These are phyloP conservation scores for Hydrozoanthus tunicans DNA, from an alignment of 64 coral and sea anemone genomes.

Conservation along the genomic window DNA sequence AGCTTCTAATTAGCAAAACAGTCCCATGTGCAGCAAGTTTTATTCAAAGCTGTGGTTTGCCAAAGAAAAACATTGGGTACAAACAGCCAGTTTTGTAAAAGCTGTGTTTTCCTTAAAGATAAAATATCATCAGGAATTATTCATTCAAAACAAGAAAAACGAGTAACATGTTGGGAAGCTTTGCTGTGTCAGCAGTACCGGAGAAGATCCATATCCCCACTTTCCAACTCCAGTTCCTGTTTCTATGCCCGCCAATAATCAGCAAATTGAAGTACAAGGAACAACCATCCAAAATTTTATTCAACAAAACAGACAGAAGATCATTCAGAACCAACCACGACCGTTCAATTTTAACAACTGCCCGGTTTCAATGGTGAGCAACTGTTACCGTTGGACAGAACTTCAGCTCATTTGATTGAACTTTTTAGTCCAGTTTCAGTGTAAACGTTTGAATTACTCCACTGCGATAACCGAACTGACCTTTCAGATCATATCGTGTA, in stretches of 20 bases:
- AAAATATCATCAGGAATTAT: too few relatives aligned
- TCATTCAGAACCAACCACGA: not conserved
- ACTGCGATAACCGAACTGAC: not conserved
- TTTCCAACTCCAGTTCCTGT: slow-evolving; percentile 4
- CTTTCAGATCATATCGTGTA: not conserved
- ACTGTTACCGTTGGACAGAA: not conserved
- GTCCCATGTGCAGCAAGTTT: too few relatives aligned
- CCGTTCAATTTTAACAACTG: not conserved
- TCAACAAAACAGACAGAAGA: not conserved
- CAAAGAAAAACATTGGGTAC: too few relatives aligned
- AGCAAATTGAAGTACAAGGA: slow-evolving; percentile 6
- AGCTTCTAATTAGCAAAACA: too few relatives aligned
- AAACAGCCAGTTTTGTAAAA: too few relatives aligned
- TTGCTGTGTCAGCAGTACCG: not conserved
- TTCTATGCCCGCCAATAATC: not conserved
- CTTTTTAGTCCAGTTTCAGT: not conserved
- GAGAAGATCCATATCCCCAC: not conserved
- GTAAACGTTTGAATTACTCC: not conserved
- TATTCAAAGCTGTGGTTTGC: too few relatives aligned
- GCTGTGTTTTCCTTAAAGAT: too few relatives aligned
- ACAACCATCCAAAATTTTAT: not conserved
- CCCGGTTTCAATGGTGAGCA: not conserved
- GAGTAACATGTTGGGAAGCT: not conserved
- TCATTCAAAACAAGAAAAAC: not conserved
- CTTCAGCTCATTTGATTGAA: not conserved